phyloP scores from a whole-genome alignment of 2,797 vertebrate genomes.

The Hypotaenidia philippensis region DNA sequence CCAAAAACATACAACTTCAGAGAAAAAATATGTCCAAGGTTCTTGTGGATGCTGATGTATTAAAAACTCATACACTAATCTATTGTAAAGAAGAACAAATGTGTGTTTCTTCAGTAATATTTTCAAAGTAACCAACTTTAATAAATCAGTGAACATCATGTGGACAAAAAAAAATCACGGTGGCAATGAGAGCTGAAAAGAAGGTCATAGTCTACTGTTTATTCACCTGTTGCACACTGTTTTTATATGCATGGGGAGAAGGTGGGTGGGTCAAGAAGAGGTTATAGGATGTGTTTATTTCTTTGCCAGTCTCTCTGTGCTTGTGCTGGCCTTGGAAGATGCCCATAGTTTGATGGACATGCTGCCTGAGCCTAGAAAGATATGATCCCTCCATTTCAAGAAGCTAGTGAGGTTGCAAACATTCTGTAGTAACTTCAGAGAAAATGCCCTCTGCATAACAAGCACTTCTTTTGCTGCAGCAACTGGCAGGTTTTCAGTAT shows the following conservation, averaged over 20 bases:
- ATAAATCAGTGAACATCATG: neutral
- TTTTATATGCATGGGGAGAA: neutral
- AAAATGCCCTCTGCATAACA: conserved; percentile 50
- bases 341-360: neutral
- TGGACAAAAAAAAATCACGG: neutral
- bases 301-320: neutral
- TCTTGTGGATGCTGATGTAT: neutral
- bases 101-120: neutral
- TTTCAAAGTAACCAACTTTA: neutral
- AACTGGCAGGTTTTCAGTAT: conserved; percentile 59
- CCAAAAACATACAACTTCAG: neutral
- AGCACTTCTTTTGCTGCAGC: conserved; percentile 2
- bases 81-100: neutral
- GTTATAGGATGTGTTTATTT: neutral
- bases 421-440: neutral
- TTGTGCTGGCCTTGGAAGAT: neutral
- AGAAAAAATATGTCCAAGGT: neutral
- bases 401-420: neutral
- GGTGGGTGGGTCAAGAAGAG: neutral
- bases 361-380: neutral
- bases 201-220: neutral
- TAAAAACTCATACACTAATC: neutral
- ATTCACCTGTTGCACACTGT: accelerated
- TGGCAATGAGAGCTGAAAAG: neutral
- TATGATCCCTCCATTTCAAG: neutral